These are phyloP conservation scores for Thymelicus sylvestris DNA, from an alignment of 2,888 invertebrate genomes.

Conservation along the genomic window DNA sequence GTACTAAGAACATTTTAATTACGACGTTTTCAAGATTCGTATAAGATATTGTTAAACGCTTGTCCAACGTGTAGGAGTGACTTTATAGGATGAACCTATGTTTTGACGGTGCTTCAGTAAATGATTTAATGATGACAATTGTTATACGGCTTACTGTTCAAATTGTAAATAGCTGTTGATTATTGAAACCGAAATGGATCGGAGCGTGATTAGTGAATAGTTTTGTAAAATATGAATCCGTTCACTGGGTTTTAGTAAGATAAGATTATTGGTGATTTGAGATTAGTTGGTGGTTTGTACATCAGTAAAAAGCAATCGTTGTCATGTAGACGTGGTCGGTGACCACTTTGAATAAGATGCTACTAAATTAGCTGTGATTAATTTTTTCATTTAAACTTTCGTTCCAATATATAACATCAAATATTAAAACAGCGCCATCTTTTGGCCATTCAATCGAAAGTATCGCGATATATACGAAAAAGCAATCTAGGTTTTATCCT, in stretches of 20 bases:
- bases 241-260: background rate
- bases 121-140: conserved; percentile 26
- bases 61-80: conserved; percentile 23
- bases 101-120: conserved; percentile 32
- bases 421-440: no score
- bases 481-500: no score
- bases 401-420: no score
- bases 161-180: conserved; percentile 32
- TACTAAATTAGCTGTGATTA: background rate
- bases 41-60: conserved; percentile 10
- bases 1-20: conserved; percentile 2
- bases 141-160: conserved; percentile 29
- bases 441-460: no score
- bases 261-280: background rate
- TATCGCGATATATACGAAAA: no score
- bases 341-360: background rate
- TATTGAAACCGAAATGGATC: background rate
- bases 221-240: background rate
- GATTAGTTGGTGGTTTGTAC: background rate
- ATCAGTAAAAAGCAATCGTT: background rate
- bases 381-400: no score
- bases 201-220: background rate
- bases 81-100: conserved; percentile 30
- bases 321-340: background rate
- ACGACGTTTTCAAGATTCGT: no score